Base-by-base conservation (phyloP, 2,797 vertebrate species). In the Syngnathus rostellatus region DNA sequence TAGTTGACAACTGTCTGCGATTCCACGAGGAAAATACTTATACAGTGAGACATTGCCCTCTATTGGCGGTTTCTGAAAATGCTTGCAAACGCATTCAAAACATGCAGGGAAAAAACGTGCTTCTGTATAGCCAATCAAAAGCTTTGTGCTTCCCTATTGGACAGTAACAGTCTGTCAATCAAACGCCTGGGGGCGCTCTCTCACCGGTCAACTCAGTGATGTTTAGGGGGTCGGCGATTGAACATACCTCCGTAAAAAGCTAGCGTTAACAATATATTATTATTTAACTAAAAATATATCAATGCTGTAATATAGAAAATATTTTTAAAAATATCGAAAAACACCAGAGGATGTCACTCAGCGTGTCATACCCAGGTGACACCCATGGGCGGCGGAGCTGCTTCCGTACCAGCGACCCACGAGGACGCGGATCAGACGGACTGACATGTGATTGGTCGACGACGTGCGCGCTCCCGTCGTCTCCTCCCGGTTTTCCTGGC, bases 401-500 rank as follows among this genome's bases (percentile, higher is more conserved):
- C 64, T 81, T 79, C 41, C 41, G 60, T 40, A 31, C 43, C 2
- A 46, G 41, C 41, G 41, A 21, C 59, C 39, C 17, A 19, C 3
- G 23, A 63, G 43, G 31, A 39, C 63, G 46, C 48, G 46, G 12
- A 46, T 8, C 8, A 64, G 25, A 38, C 83, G 81, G 71, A 85
- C 76, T 86, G 60, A 66, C 66, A 69, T 70, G 73, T 80, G 82
- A 90, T 90, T 90, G 87, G 88, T 73, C 54, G 71, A 50, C 72
- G 63, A 23, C 16, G 75, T 76, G 83, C 82, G 80, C 80, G 85
- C 87, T 80, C 82, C 79, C 83, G 83, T 77, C 77, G 80, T 80
- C 85, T 89, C 84, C 85, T 85, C 87, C 82, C 83, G 77, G 77
- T 85, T 87, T 89, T 85, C 85, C 85, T 88, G 82, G 81, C 84